phyloP scores from a whole-genome alignment of 2,888 invertebrate genomes.

The Lycocerus yunnanus region DNA sequence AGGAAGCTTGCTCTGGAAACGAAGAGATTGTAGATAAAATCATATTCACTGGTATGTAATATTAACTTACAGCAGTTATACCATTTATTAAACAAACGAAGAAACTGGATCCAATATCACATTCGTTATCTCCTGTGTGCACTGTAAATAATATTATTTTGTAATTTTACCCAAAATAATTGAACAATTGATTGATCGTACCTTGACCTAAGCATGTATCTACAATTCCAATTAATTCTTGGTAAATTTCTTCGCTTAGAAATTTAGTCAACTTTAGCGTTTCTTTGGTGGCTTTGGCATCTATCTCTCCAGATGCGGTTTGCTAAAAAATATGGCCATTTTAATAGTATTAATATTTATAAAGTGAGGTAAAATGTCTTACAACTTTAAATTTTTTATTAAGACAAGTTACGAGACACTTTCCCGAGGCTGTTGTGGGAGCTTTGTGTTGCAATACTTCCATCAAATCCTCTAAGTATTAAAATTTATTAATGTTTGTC shows the following conservation, averaged over 20 bases:
- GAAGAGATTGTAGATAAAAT: too few species aligned
- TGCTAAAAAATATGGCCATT: background rate
- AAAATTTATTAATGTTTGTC: background rate
- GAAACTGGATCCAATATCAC: too few species aligned
- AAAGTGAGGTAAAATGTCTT: background rate
- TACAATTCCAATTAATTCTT: background rate
- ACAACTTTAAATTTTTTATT: background rate
- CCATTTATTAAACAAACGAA: too few species aligned
- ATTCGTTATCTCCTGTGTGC: too few species aligned
- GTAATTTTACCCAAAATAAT: too few species aligned
- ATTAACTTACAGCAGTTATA: too few species aligned
- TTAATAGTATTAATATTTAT: background rate
- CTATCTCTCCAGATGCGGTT: background rate
- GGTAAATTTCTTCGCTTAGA: background rate
- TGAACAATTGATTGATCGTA: too few species aligned
- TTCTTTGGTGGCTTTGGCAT: background rate
- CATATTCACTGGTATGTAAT: too few species aligned
- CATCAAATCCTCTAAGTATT: background rate
- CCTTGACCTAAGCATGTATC: background rate
- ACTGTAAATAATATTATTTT: too few species aligned
- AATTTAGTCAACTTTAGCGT: background rate
- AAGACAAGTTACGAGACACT: background rate
- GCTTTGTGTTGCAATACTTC: background rate
- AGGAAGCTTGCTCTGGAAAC: too few species aligned
- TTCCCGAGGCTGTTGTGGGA: background rate